Evolutionary conservation across 2,888 invertebrate species (phyloP).

Genomic region (Invenusta paracnida): DNA sequence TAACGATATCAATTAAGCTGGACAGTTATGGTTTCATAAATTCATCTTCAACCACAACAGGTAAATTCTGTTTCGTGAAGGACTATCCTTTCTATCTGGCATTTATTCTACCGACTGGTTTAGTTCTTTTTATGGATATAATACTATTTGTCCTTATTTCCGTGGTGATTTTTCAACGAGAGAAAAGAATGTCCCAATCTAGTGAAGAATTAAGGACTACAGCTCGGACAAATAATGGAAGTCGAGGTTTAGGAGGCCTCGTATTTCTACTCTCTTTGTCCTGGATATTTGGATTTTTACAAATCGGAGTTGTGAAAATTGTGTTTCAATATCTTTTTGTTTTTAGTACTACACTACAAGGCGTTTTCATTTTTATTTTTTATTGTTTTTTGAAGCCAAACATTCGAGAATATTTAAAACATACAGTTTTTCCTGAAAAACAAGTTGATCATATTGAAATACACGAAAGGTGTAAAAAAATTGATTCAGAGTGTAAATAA

Average conservation of each 20-base stretch:
- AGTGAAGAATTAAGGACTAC: neutral
- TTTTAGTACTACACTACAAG: neutral
- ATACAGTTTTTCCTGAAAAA: neutral
- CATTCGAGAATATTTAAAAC: neutral
- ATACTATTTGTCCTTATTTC: neutral
- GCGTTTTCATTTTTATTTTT: neutral
- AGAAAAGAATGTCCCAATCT: neutral
- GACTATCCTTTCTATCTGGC: neutral
- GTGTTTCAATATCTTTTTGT: constrained; percentile 2
- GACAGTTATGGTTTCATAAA: neutral
- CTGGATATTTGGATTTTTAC: constrained; percentile 16
- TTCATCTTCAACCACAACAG: neutral
- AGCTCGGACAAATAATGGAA: neutral
- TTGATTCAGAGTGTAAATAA: too few relatives aligned
- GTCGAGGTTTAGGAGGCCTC: neutral
- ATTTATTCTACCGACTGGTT: neutral
- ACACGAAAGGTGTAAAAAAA: neutral
- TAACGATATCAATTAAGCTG: neutral
- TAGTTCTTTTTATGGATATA: neutral
- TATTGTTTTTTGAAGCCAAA: constrained; percentile 7
- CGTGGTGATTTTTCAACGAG: neutral
- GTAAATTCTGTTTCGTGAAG: neutral
- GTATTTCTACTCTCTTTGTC: neutral
- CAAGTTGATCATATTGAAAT: neutral
- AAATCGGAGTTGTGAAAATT: neutral